These are phyloP conservation scores for Scatophagus argus DNA, from an alignment of 2,113 vertebrate genomes.

Conservation along the genomic window DNA sequence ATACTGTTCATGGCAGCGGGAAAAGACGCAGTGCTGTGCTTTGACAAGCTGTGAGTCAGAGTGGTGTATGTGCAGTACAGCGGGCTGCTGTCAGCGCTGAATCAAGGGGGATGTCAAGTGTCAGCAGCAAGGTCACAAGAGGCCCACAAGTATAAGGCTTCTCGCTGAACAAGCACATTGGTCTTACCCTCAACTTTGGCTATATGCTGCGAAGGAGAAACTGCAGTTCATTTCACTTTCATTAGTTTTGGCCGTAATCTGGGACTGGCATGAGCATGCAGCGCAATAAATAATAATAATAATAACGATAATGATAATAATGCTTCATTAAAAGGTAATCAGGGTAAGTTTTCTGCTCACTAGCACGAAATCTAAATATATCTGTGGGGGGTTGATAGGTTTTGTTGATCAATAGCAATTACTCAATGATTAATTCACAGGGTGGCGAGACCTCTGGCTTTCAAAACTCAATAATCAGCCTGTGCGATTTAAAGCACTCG, in stretches of 20 bases:
- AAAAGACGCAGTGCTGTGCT: constrained; percentile 26
- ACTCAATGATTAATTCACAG: constrained; percentile 52
- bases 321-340: constrained; percentile 44
- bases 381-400: constrained; percentile 42
- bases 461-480: constrained; percentile 31
- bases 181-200: constrained; percentile 12
- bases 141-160: constrained; percentile 31
- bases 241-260: neutral
- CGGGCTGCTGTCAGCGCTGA: constrained; percentile 56
- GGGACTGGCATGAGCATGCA: neutral
- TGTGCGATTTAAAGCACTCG: neutral
- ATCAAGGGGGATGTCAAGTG: constrained; percentile 51
- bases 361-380: constrained; percentile 36
- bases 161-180: constrained; percentile 50
- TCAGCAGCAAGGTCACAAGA: constrained; percentile 58
- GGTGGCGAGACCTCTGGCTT: constrained; percentile 46
- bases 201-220: neutral
- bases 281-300: constrained; percentile 12
- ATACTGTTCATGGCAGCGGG: constrained; percentile 2
- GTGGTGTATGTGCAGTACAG: constrained; percentile 26
- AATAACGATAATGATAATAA: constrained; percentile 31
- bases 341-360: constrained; percentile 16
- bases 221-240: constrained; percentile 18
- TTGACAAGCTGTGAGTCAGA: constrained; percentile 45
- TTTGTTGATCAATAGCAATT: constrained; percentile 66